These are phyloP conservation scores for Hyperopisus bebe DNA, from an alignment of 2,113 vertebrate species.

Conservation along the genomic window DNA sequence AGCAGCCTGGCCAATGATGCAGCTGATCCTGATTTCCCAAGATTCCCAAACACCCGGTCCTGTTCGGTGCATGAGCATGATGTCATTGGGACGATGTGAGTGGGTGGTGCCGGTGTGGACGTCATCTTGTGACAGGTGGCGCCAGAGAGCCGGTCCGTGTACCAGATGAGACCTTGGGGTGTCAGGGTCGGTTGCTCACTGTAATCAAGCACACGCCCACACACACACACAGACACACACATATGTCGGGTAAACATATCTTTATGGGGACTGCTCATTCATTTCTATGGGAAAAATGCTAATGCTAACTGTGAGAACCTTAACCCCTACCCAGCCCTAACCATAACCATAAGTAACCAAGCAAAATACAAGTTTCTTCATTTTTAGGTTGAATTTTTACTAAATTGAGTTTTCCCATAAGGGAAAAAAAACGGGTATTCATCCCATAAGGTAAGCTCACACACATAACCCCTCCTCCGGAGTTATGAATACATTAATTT, in stretches of 20 bases:
- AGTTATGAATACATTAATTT: not conserved
- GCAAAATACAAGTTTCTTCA: too few relatives aligned
- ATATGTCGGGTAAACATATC: too few relatives aligned
- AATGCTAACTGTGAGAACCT: too few relatives aligned
- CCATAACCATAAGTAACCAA: too few relatives aligned
- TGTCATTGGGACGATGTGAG: not conserved
- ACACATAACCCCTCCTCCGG: not conserved
- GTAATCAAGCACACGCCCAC: not conserved
- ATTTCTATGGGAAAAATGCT: too few relatives aligned
- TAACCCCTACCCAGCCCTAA: not conserved
- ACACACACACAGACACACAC: too few relatives aligned
- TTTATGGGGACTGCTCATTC: too few relatives aligned
- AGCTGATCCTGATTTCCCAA: not conserved
- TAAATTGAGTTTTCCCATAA: too few relatives aligned
- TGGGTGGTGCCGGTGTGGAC: conserved; percentile 16
- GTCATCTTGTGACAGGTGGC: conserved; percentile 22
- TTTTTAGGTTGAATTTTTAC: too few relatives aligned
- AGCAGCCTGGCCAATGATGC: not conserved
- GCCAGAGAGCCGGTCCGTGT: conserved; percentile 19
- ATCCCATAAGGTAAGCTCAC: not conserved
- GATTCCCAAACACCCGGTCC: not conserved
- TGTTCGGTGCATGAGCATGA: not conserved
- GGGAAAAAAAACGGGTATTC: too few relatives aligned
- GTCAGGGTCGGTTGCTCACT: not conserved
- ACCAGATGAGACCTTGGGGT: conserved; percentile 27